Conservation (phyloP, 2,888 invertebrate genomes). For the Deilephila elpenor region DNA sequence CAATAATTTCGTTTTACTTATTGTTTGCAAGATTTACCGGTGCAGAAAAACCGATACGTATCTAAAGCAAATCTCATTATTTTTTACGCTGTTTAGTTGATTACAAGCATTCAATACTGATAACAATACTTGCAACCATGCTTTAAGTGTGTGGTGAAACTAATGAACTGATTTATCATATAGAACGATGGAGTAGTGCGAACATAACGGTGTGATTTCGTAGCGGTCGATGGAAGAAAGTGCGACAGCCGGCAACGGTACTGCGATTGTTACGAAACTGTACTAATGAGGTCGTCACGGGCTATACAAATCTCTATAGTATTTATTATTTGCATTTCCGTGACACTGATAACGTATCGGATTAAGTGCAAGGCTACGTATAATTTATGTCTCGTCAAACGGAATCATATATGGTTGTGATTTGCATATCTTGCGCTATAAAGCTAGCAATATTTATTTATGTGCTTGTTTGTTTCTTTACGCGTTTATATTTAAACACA, state of each 20-base stretch:
- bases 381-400: slow-evolving; percentile 17
- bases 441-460: background rate
- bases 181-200: background rate
- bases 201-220: slow-evolving; percentile 30
- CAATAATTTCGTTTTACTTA: background rate
- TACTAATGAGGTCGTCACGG: slow-evolving; percentile 63
- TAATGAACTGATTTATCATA: slow-evolving; percentile 1
- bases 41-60: too few relatives aligned
- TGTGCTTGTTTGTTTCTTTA: background rate
- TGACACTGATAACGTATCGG: slow-evolving; percentile 22
- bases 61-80: too few relatives aligned
- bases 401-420: background rate
- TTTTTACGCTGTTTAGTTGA: background rate
- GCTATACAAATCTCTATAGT: slow-evolving; percentile 19
- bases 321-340: slow-evolving; percentile 29
- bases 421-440: background rate
- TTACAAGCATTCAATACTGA: background rate
- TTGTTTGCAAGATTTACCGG: too few relatives aligned
- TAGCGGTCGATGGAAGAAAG: slow-evolving; percentile 62
- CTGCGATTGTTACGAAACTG: slow-evolving; percentile 65
- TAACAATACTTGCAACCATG: background rate
- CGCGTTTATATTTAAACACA: background rate
- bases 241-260: slow-evolving; percentile 66
- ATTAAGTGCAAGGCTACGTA: slow-evolving; percentile 16
- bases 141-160: background rate